Evolutionary conservation across 2,888 invertebrate species (phyloP).

Genomic region (Lymantria monacha): DNA sequence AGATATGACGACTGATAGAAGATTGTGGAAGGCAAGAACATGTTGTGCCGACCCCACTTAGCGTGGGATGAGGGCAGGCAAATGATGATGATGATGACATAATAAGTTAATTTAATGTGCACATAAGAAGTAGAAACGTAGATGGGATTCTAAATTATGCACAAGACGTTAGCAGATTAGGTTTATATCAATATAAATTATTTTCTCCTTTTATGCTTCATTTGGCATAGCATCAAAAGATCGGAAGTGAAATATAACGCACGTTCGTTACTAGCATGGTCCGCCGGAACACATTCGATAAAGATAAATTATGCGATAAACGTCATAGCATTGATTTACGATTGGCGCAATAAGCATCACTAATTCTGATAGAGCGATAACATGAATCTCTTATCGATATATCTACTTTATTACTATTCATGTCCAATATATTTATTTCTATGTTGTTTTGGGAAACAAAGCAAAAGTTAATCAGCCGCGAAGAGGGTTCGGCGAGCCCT

Average conservation of each 20-base stretch:
- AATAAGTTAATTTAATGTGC: too few relatives aligned
- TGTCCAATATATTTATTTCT: slow-evolving; percentile 10
- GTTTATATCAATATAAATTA: too few relatives aligned
- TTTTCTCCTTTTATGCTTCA: too few relatives aligned
- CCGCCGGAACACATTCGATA: slow-evolving; percentile 35
- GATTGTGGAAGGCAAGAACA: too few relatives aligned
- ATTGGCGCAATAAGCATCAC: slow-evolving; percentile 36
- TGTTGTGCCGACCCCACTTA: too few relatives aligned
- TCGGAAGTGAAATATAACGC: slow-evolving; percentile 19
- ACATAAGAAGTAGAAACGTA: too few relatives aligned
- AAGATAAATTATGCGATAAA: slow-evolving; percentile 49
- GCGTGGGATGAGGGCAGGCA: too few relatives aligned
- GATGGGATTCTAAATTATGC: too few relatives aligned
- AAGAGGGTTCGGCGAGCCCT: slow-evolving; percentile 2
- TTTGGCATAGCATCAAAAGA: slow-evolving; percentile 9
- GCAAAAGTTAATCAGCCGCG: slow-evolving; percentile 12
- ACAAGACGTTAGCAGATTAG: too few relatives aligned
- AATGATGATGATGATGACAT: too few relatives aligned
- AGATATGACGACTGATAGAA: too few relatives aligned
- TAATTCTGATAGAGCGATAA: slow-evolving; percentile 42
- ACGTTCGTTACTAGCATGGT: slow-evolving; percentile 16
- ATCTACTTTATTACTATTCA: slow-evolving; percentile 17
- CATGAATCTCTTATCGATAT: slow-evolving; percentile 30
- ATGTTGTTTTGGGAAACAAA: slow-evolving; percentile 10
- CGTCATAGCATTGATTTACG: slow-evolving; percentile 43